Conservation (phyloP, 1,140 invertebrate genomes). For the Drosophila bifasciata region DNA sequence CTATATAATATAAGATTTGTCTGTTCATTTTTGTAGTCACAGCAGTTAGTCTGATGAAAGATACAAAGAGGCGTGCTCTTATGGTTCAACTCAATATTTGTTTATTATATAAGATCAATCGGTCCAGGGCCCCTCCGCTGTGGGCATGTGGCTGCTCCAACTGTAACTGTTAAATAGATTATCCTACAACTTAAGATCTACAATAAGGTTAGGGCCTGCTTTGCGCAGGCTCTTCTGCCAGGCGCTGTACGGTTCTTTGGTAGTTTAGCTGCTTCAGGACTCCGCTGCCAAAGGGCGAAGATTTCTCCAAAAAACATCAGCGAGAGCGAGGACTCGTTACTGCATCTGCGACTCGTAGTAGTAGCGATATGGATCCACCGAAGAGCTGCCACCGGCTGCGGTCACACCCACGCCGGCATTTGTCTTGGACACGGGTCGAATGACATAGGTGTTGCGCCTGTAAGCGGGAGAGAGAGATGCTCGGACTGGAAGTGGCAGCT, state of each 20-base stretch:
- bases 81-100: slow-evolving; percentile 1
- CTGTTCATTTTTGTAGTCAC: too few relatives aligned
- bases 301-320: slow-evolving; percentile 25
- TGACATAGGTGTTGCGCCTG: slow-evolving; percentile 87
- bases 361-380: slow-evolving; percentile 86
- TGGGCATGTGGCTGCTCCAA: slow-evolving; percentile 1
- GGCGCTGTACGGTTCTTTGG: slow-evolving; percentile 64
- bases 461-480: slow-evolving; percentile 80
- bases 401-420: slow-evolving; percentile 52
- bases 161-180: slow-evolving; percentile 33
- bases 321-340: slow-evolving; percentile 24
- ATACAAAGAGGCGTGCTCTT: too few relatives aligned
- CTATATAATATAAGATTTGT: too few relatives aligned
- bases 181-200: slow-evolving; percentile 63
- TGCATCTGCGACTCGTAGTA: slow-evolving; percentile 85
- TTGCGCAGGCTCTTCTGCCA: slow-evolving; percentile 19
- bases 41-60: too few relatives aligned
- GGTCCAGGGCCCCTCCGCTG: not conserved
- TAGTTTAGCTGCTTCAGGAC: slow-evolving; percentile 63
- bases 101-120: slow-evolving; percentile 28
- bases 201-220: slow-evolving; percentile 49
- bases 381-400: slow-evolving; percentile 70
- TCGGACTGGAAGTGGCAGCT: not conserved
- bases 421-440: slow-evolving; percentile 85
- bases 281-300: slow-evolving; percentile 16